These are phyloP conservation scores for Nothobranchius furzeri DNA, from an alignment of 2,113 vertebrate species.

Conservation along the genomic window DNA sequence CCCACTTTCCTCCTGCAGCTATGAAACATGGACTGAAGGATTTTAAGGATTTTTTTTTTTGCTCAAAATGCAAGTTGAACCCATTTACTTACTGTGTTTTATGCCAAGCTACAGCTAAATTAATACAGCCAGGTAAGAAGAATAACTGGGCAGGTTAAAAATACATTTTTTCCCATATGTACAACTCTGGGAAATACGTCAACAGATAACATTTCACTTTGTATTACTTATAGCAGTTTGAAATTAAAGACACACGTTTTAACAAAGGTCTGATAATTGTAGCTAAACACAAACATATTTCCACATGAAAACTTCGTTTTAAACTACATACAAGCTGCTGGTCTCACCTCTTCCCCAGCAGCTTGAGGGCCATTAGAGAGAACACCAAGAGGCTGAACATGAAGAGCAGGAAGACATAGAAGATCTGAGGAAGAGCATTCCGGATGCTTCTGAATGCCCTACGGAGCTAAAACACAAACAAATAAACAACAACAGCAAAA, in stretches of 20 bases:
- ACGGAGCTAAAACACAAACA: conserved; percentile 81
- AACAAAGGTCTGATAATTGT: not conserved
- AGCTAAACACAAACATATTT: not conserved
- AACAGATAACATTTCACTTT: too few relatives aligned
- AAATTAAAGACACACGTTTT: not conserved
- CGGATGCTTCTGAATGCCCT: conserved; percentile 90
- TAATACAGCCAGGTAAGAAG: too few relatives aligned
- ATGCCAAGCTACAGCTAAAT: too few relatives aligned
- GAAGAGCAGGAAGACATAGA: conserved; percentile 89
- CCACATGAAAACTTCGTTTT: not conserved
- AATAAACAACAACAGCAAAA: conserved; percentile 12
- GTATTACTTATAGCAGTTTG: too few relatives aligned
- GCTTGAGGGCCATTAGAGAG: conserved; percentile 93
- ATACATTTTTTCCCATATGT: too few relatives aligned
- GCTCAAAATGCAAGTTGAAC: too few relatives aligned
- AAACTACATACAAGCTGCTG: not conserved
- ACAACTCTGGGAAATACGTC: too few relatives aligned
- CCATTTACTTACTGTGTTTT: too few relatives aligned
- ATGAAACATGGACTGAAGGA: too few relatives aligned
- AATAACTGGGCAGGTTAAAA: too few relatives aligned
- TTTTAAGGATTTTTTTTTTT: too few relatives aligned
- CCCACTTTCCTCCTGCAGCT: too few relatives aligned
- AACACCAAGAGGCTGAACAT: conserved; percentile 92
- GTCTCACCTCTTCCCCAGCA: conserved; percentile 87
- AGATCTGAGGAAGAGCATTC: conserved; percentile 90